These are phyloP conservation scores for Chrysolina haemoptera DNA, from an alignment of 2,888 invertebrate species.

Conservation along the genomic window DNA sequence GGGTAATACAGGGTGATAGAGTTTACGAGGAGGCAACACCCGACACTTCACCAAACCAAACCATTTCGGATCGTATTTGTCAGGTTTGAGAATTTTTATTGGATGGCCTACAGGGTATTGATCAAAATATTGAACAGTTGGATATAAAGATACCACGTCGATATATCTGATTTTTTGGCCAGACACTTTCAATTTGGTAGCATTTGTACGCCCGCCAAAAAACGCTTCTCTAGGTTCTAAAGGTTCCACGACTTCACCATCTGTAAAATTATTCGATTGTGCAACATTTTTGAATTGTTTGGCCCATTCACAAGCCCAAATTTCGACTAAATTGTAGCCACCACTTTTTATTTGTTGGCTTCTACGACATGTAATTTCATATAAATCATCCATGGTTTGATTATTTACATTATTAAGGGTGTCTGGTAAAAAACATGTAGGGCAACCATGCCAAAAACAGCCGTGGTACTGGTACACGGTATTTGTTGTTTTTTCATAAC, in stretches of 20 bases:
- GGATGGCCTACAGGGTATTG: slow-evolving; percentile 48
- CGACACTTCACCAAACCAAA: slow-evolving; percentile 53
- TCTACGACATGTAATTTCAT: slow-evolving; percentile 16
- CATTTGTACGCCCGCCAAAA: slow-evolving; percentile 51
- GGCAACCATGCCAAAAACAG: slow-evolving; percentile 15
- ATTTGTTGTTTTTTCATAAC: slow-evolving; percentile 5
- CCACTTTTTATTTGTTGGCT: slow-evolving; percentile 13
- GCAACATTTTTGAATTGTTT: slow-evolving; percentile 8
- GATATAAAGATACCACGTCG: slow-evolving; percentile 51
- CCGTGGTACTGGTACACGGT: slow-evolving; percentile 28
- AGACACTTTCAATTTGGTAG: slow-evolving; percentile 44
- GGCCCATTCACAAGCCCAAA: slow-evolving; percentile 14
- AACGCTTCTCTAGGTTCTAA: slow-evolving; percentile 50
- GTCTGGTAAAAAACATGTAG: slow-evolving; percentile 13
- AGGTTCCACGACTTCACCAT: background rate
- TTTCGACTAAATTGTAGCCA: slow-evolving; percentile 26
- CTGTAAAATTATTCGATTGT: background rate
- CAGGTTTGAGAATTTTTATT: no score
- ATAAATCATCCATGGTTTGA: slow-evolving; percentile 18
- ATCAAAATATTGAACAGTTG: slow-evolving; percentile 51
- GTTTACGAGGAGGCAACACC: slow-evolving; percentile 45
- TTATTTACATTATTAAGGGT: slow-evolving; percentile 15
- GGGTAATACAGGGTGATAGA: slow-evolving; percentile 49
- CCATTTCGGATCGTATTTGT: slow-evolving; percentile 48
- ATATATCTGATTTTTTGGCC: slow-evolving; percentile 48